phyloP scores from a whole-genome alignment of 2,888 invertebrate genomes.

The Perithous albicinctus region DNA sequence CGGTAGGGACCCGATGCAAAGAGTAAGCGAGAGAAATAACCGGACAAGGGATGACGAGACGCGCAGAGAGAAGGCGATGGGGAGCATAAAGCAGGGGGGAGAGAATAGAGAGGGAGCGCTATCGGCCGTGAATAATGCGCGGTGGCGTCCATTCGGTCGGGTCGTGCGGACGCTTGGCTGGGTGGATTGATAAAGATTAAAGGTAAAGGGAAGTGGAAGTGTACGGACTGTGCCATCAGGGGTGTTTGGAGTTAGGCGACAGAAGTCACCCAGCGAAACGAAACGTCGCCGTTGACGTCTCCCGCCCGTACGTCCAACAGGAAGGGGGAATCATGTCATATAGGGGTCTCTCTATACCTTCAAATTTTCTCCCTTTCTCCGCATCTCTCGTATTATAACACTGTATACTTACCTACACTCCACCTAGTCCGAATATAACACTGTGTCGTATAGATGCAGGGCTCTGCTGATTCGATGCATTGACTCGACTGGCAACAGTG shows the following conservation, averaged over 20 bases:
- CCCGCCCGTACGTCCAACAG: conserved; percentile 21
- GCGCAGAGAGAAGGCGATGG: background rate
- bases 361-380: conserved; percentile 61
- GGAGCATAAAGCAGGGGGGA: conserved; percentile 27
- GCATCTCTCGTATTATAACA: conserved; percentile 25
- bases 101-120: conserved; percentile 72
- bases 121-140: conserved; percentile 83
- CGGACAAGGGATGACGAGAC: conserved; percentile 15
- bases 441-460: conserved; percentile 74
- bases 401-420: conserved; percentile 10
- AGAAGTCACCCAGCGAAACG: conserved; percentile 84
- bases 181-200: conserved; percentile 84
- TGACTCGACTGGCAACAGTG: conserved; percentile 71
- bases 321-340: conserved; percentile 82
- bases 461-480: conserved; percentile 76
- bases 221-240: conserved; percentile 42
- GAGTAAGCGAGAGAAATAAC: conserved; percentile 34
- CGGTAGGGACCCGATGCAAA: background rate
- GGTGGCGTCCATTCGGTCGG: conserved; percentile 77
- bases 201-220: conserved; percentile 78
- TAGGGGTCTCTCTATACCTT: conserved; percentile 75
- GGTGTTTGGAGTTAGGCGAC: conserved; percentile 82
- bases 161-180: conserved; percentile 76
- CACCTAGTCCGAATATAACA: conserved; percentile 29
- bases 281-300: conserved; percentile 72